Evolutionary conservation across 2,797 vertebrate species (phyloP), one percentile per base, ranked within the genome.

Genomic region (Myoxocephalus aenaeus): DNA sequence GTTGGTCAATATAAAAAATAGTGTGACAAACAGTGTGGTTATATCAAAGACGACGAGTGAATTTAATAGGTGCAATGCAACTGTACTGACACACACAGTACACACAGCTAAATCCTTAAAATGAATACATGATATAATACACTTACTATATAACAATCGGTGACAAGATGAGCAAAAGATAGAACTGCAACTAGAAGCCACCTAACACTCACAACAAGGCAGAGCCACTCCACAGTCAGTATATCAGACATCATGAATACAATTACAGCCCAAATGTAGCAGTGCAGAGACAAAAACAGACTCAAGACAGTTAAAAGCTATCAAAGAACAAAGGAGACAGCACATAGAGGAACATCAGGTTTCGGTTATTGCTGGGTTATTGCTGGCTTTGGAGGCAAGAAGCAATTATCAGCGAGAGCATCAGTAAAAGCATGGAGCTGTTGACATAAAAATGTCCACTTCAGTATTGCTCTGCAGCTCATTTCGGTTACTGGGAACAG

Each of bases 391-490:
- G 64, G 82, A 87, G 76, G 83, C 84, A 84, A 83, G 77, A 91
- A 77, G 80, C 90, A 91, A 90, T 91, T 90, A 91, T 90, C 81
- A 85, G 79, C 12, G 10, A 74, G 88, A 74, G 73, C 82, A 86
- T 89, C 82, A 88, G 87, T 87, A 87, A 91, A 90, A 86, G 85
- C 78, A 75, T 51, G 73, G 77, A 61, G 88, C 85, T 87, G 89
- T 87, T 93, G 89, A 92, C 83, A 91, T 92, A 87, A 92, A 92
- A 92, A 89, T 86, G 88, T 84, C 89, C 89, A 91, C 85, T 88
- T 84, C 80, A 70, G 86, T 86, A 84, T 90, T 82, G 80, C 89
- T 86, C 50, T 81, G 90, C 87, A 84, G 84, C 90, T 88, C 90
- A 77, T 90, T 90, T 65, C 76, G 67, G 88, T 85, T 34, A 82